Evolutionary conservation across 2,888 invertebrate species (phyloP).

Genomic region (Nymphalis urticae): DNA sequence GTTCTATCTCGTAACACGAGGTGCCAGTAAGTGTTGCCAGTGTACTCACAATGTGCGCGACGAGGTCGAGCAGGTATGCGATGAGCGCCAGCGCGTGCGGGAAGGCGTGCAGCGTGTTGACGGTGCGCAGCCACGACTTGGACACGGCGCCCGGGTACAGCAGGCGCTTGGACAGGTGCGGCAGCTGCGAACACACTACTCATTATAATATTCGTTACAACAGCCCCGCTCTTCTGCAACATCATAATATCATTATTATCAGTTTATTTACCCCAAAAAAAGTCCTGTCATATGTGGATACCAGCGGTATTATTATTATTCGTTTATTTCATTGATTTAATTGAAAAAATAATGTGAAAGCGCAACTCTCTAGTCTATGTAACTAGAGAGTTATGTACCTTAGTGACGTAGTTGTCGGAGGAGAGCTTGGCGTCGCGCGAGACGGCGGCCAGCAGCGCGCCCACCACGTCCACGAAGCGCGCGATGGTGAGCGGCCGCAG

Average conservation of each 20-base stretch:
- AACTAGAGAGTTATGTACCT: too few relatives aligned
- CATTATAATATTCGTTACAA: neutral
- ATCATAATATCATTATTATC: too few relatives aligned
- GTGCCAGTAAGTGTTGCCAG: neutral
- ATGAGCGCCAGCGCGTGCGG: conserved; percentile 81
- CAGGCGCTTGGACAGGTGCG: conserved; percentile 73
- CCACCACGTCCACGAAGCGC: conserved; percentile 68
- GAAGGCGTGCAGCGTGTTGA: conserved; percentile 81
- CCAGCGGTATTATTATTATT: too few relatives aligned
- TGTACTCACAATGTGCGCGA: conserved; percentile 47
- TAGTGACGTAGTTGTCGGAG: conserved; percentile 70
- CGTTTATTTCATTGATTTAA: too few relatives aligned
- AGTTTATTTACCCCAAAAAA: too few relatives aligned
- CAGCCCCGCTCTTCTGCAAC: too few relatives aligned
- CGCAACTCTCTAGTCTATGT: too few relatives aligned
- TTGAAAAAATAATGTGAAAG: too few relatives aligned
- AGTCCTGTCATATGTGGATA: too few relatives aligned
- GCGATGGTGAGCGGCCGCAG: conserved; percentile 73
- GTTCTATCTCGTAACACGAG: too few relatives aligned
- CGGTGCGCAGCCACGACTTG: conserved; percentile 82
- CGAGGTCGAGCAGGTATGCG: conserved; percentile 75
- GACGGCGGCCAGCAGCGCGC: conserved; percentile 53
- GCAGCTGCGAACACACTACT: conserved; percentile 57
- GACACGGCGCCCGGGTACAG: conserved; percentile 79
- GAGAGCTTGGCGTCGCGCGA: conserved; percentile 57